phyloP scores from a whole-genome alignment of 2,888 invertebrate species.

The Dryomyza anilis region DNA sequence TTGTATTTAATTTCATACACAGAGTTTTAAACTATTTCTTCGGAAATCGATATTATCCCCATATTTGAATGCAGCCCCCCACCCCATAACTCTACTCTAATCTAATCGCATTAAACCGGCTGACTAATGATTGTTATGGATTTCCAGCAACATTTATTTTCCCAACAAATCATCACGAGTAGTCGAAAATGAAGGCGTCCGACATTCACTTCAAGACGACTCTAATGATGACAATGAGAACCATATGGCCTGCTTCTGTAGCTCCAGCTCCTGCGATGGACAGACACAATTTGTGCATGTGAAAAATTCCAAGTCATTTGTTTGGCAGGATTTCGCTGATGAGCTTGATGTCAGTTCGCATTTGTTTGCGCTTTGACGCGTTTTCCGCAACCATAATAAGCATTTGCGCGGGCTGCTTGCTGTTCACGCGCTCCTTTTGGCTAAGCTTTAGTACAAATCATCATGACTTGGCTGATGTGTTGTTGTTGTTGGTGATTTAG shows the following conservation, averaged over 20 bases:
- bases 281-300: not conserved
- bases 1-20: too few species aligned
- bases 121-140: not conserved
- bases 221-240: not conserved
- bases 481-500: too few species aligned
- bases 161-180: not conserved
- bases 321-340: slow-evolving; percentile 12
- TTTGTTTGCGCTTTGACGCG: slow-evolving; percentile 6
- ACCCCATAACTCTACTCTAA: not conserved
- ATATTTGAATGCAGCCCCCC: not conserved
- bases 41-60: not conserved
- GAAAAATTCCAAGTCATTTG: slow-evolving; percentile 24
- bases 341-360: slow-evolving; percentile 6
- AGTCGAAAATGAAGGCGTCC: not conserved
- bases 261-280: not conserved
- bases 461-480: too few species aligned
- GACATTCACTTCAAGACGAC: not conserved
- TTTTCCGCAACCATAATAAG: not conserved
- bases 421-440: too few species aligned
- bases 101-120: not conserved
- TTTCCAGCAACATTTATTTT: not conserved
- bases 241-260: too few species aligned
- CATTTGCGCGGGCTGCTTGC: too few species aligned
- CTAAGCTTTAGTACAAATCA: too few species aligned
- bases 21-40: too few species aligned